These are phyloP conservation scores for Holothuria leucospilota DNA, from an alignment of 53 echinoderm and acorn worm genomes.

Conservation along the genomic window DNA sequence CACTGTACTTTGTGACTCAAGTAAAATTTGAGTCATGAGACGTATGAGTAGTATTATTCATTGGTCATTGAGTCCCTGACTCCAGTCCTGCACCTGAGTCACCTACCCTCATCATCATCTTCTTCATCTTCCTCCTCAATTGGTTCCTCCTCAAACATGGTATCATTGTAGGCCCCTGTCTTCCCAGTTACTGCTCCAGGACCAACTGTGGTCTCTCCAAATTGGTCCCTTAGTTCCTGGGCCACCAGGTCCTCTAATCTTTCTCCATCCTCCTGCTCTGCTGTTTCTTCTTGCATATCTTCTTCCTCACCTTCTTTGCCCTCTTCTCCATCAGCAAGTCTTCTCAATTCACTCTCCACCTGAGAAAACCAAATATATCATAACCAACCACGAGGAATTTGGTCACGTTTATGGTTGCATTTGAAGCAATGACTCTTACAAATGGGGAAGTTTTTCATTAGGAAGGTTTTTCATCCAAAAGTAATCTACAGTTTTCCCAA, in stretches of 20 bases:
- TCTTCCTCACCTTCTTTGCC: conserved; percentile 49
- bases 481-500: no score
- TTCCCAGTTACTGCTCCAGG: conserved; percentile 42
- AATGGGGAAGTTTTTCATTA: no score
- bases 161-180: conserved; percentile 82
- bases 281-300: background rate
- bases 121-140: conserved; percentile 71
- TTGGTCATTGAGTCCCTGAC: no score
- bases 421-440: no score
- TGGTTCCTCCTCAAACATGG: conserved; percentile 86
- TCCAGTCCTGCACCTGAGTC: no score
- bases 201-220: conserved; percentile 62
- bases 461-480: no score
- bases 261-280: conserved; percentile 52
- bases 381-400: no score
- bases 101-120: conserved; percentile 7
- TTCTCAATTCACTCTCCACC: conserved; percentile 58
- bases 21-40: no score
- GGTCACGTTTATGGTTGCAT: no score
- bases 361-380: background rate
- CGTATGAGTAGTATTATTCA: no score
- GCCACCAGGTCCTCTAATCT: conserved; percentile 82
- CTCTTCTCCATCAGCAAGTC: conserved; percentile 52
- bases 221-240: conserved; percentile 76
- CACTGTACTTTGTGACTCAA: no score